Conservation (phyloP, 92 coral and sea anemone genomes). For the Palythoa caribaeorum region DNA sequence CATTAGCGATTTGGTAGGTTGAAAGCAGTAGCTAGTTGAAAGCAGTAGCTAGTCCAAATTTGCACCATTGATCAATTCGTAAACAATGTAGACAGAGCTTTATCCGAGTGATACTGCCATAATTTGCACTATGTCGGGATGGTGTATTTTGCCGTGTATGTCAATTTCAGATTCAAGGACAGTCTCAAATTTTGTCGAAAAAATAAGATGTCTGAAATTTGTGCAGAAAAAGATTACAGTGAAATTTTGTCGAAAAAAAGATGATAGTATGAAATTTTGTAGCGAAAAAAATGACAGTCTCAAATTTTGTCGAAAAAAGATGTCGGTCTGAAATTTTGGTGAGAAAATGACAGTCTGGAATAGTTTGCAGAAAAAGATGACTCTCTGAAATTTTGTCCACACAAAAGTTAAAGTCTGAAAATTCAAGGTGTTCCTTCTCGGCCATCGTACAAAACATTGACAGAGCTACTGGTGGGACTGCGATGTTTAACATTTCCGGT, state of each 20-base stretch:
- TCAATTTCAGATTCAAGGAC: slow-evolving; percentile 21
- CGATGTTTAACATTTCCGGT: too few species aligned
- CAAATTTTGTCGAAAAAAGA: neutral
- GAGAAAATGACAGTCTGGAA: neutral
- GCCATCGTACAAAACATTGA: too few species aligned
- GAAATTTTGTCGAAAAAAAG: neutral
- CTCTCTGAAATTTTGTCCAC: too few species aligned
- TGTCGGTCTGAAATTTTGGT: neutral
- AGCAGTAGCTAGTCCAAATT: slow-evolving; percentile 35
- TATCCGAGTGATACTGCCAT: slow-evolving; percentile 30
- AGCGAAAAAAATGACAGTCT: neutral
- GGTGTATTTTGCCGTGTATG: slow-evolving; percentile 22
- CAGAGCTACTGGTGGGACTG: too few species aligned
- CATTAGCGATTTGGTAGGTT: slow-evolving; percentile 6
- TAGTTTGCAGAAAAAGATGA: too few species aligned
- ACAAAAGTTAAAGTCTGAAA: too few species aligned
- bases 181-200: neutral
- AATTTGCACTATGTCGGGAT: slow-evolving; percentile 34
- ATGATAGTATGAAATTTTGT: neutral
- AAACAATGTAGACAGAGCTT: slow-evolving; percentile 35
- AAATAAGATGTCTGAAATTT: too few species aligned
- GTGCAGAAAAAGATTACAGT: too few species aligned
- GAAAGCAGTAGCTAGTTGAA: neutral
- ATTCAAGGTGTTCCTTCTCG: too few species aligned
- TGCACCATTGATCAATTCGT: slow-evolving; percentile 32